Percentiles rank a stretch among this genome's conserved stretches.
phyloP scores from a whole-genome alignment of 2,797 vertebrate species.

The Eospalax fontanierii region DNA sequence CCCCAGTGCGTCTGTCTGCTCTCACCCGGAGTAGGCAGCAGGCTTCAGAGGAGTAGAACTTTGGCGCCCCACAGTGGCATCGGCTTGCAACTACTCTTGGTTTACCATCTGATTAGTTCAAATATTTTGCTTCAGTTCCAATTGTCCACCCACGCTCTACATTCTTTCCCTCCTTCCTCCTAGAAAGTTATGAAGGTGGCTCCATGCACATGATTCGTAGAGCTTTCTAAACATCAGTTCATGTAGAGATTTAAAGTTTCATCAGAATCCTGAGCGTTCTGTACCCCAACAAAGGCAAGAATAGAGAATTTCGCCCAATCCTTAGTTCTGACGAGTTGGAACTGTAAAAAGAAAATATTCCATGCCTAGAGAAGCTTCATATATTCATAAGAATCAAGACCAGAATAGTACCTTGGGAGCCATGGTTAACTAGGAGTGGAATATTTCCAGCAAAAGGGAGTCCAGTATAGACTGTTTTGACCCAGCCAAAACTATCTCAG shows the following conservation, averaged over 20 bases:
- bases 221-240: conserved; percentile 39
- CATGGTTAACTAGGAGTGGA: neutral
- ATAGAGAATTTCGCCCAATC: neutral
- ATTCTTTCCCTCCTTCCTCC: neutral
- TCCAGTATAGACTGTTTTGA: neutral
- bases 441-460: neutral
- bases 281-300: neutral
- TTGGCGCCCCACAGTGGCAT: conserved; percentile 87
- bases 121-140: conserved; percentile 26
- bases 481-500: neutral
- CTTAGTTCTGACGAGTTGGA: neutral
- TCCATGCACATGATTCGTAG: neutral
- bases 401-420: neutral
- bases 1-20: conserved; percentile 82
- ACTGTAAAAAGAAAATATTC: neutral
- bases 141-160: neutral
- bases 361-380: neutral
- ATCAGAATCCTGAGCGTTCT: neutral
- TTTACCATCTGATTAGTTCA: neutral
- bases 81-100: conserved; percentile 54
- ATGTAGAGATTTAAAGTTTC: conserved; percentile 6
- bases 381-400: neutral
- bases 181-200: conserved; percentile 32
- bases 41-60: conserved; percentile 82
- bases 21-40: conserved; percentile 15